phyloP scores from a whole-genome alignment of 2,797 vertebrate species.

The Cheirogaleus major region DNA sequence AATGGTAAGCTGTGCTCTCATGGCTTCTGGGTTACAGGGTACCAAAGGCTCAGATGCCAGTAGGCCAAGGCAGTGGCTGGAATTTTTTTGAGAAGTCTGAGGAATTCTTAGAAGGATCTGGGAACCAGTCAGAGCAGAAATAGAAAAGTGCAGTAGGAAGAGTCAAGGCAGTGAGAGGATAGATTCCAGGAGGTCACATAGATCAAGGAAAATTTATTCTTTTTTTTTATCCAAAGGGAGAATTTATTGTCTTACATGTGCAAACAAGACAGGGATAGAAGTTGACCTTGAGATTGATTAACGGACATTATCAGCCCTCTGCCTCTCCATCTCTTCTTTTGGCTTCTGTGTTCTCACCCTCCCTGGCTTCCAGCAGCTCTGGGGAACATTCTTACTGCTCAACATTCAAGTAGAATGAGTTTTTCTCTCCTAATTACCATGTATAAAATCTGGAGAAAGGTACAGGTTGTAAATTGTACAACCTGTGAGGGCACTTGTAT shows the following conservation, averaged over 20 bases:
- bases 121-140: not conserved
- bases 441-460: not conserved
- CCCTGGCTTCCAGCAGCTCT: not conserved
- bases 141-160: not conserved
- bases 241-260: not conserved
- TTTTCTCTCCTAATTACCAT: not conserved
- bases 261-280: not conserved
- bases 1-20: not conserved
- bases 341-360: not conserved
- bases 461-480: not conserved
- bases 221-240: not conserved
- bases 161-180: not conserved
- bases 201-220: not conserved
- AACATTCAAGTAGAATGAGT: not conserved
- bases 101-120: constrained; percentile 5
- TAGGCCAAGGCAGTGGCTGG: not conserved
- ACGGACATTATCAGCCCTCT: fast-evolving
- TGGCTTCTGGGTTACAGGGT: not conserved
- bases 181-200: not conserved
- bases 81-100: not conserved
- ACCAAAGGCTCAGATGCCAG: not conserved
- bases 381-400: not conserved
- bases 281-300: not conserved
- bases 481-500: not conserved
- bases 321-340: not conserved